Percentiles rank a stretch among this genome's conserved stretches.
Conservation (phyloP, 2,888 invertebrate genomes). For the Stenodema calcarata region DNA sequence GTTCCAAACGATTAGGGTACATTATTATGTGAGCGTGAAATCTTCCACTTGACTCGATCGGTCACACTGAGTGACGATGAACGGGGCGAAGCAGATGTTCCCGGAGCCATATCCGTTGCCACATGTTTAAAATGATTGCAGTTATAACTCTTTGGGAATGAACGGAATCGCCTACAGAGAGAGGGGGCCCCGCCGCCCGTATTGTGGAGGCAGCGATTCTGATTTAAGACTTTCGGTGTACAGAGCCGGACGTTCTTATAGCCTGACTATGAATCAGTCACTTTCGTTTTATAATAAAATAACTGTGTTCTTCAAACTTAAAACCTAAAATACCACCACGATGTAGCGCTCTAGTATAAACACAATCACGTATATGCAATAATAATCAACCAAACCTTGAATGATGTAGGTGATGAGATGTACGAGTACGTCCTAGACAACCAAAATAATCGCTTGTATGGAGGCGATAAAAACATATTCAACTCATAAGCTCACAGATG, state of each 20-base stretch:
- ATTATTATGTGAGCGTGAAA: slow-evolving; percentile 5
- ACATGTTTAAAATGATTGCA: slow-evolving; percentile 9
- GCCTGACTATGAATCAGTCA: neutral
- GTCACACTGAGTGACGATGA: neutral
- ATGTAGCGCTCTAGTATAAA: no score
- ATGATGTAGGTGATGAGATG: no score
- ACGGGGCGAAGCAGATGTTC: slow-evolving; percentile 3
- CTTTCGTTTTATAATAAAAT: neutral
- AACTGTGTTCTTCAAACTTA: neutral
- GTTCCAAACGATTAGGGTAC: neutral
- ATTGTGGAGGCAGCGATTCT: neutral
- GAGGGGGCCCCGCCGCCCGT: neutral
- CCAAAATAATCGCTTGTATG: no score
- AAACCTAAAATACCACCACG: no score
- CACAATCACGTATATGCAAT: no score
- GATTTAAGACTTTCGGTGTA: neutral
- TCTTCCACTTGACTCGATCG: slow-evolving; percentile 12
- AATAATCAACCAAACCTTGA: no score
- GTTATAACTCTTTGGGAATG: neutral
- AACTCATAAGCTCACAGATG: no score
- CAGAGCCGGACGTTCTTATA: neutral
- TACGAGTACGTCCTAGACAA: no score
- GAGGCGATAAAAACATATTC: no score
- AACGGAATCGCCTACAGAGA: neutral
- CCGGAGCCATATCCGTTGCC: neutral